Percentiles rank a stretch among this genome's conserved stretches.
Evolutionary conservation across 2,797 vertebrate genomes (phyloP).

Genomic region (Calcarius lapponicus): DNA sequence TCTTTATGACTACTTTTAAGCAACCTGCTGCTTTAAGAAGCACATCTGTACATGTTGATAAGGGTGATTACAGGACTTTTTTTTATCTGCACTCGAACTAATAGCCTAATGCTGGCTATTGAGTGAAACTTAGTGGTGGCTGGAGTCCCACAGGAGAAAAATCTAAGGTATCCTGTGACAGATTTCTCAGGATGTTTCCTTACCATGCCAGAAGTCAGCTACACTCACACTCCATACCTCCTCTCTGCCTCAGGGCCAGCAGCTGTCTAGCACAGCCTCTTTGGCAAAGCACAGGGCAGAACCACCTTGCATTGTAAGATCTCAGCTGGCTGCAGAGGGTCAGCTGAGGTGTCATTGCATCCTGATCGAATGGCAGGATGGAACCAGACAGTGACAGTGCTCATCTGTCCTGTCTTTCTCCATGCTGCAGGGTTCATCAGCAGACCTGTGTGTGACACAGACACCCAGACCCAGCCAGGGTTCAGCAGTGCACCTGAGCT

Average conservation of each 20-base stretch:
- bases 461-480: neutral
- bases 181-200: neutral
- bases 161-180: neutral
- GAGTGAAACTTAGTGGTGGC: neutral
- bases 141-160: neutral
- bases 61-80: neutral
- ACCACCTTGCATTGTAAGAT: neutral
- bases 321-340: neutral
- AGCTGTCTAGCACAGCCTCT: neutral
- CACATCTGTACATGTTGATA: neutral
- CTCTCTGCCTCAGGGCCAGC: neutral
- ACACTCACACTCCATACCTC: neutral
- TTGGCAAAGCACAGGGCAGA: neutral
- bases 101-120: neutral
- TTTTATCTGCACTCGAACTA: neutral
- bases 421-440: neutral
- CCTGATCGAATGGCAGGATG: neutral
- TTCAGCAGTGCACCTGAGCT: neutral
- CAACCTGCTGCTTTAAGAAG: neutral
- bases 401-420: neutral
- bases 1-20: neutral
- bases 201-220: neutral
- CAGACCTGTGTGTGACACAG: neutral
- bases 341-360: neutral
- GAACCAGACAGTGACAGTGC: neutral